Base-by-base conservation (phyloP, 2,797 vertebrate genomes). In the Hemibagrus guttatus region DNA sequence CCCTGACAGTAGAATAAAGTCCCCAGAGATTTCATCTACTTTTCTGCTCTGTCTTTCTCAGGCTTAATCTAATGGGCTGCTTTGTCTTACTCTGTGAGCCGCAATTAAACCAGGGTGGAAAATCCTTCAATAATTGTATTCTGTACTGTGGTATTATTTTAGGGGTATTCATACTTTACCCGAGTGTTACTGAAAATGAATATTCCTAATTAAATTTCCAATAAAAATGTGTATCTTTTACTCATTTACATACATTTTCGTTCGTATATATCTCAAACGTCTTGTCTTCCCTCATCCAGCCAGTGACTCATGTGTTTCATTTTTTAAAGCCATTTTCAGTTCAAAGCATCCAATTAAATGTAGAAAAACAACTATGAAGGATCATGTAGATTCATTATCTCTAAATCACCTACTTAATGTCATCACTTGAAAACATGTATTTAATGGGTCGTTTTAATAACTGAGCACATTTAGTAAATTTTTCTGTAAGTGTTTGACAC, bases 1-100 rank as follows among this genome's bases (percentile, higher is more conserved):
- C 69, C 28, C 35, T 19, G 8, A 52, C 61, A 84, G 86, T 17
- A 35, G 79, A 68, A 85, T 78, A 4, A 39, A n/a, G 74, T 88
- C 81, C 66, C 64, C 21, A 39, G 31, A 26, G 83, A 75, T 52
- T 54, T n/a, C 39, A 74, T 81, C 69, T 59, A 81, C 71, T 63
- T 85, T 59, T 39, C 75, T 23, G 68, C 69, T 84, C 61, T 31
- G 69, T 46, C 14, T 72, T 85, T 26, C 21, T 61, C 23, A n/a
- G 76, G 76, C 11, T 61, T 42, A 42, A 80, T 80, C 21, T 8
- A 39, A 80, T 61, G 56, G 12, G 35, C 56, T 23, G 17, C 11
- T 14, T 79, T 64, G 78, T 66, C 54, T 86, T 87, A 80, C 6
- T 84, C 49, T 68, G 9, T 39, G 12, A n/a, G 14, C 66, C 31